phyloP scores from a whole-genome alignment of 2,113 vertebrate species.

The Neogale vison region DNA sequence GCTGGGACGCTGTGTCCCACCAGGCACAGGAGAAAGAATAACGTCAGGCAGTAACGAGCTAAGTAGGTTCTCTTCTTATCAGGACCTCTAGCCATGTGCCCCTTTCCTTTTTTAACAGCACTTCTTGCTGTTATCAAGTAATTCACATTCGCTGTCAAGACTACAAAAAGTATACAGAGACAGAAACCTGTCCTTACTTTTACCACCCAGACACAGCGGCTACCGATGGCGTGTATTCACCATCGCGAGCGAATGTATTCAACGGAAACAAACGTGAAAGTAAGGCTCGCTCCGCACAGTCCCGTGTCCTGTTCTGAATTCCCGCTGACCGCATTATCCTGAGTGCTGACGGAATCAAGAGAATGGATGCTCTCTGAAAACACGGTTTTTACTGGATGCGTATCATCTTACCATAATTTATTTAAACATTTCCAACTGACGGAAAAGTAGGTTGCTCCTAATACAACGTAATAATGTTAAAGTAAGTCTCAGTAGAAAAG shows the following conservation, averaged over 20 bases:
- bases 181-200: neutral
- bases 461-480: neutral
- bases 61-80: neutral
- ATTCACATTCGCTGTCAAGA: neutral
- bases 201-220: neutral
- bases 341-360: accelerated
- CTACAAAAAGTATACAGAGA: neutral
- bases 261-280: accelerated
- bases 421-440: neutral
- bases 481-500: accelerated
- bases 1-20: neutral
- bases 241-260: accelerated
- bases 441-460: neutral
- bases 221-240: neutral
- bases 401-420: neutral
- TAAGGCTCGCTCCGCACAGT: accelerated
- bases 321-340: accelerated
- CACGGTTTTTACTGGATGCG: neutral
- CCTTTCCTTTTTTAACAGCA: neutral
- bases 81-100: neutral
- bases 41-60: neutral
- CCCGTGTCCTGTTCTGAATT: neutral
- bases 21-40: no score
- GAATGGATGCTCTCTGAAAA: neutral
- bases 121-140: neutral